Evolutionary conservation across 2,888 invertebrate genomes (phyloP), one percentile per base, ranked within the genome.

Genomic region (Prosopocoilus inquinatus): DNA sequence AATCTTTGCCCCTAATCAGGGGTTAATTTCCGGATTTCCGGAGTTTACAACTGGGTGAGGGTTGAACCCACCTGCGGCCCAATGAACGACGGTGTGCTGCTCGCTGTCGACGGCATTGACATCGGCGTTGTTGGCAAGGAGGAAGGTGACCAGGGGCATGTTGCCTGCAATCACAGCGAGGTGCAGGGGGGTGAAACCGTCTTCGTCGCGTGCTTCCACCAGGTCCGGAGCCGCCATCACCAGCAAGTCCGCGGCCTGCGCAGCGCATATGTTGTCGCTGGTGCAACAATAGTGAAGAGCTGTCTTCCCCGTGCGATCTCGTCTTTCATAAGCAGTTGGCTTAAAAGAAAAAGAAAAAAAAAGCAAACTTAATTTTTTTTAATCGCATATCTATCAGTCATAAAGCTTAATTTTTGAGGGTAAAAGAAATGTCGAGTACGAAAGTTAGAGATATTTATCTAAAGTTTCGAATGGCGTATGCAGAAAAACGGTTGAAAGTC

Each of bases 131-230:
- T 90, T 89, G 39, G 92, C 89, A 50, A 96, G 80, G 53, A 98
- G 82, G 57, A 92, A 89, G 67, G 91, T 90, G 59, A 95, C 90
- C 64, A 94, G 82, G 12, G 90, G 88, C 68, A 89, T 86, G 75
- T 94, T 93, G 48, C 96, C 96, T 62, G 94, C 92, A 71, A 96
- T 96, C 59, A 96, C 95, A 20, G 97, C 96, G 69, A 97, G 84
- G 79, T 97, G 95, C 51, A 99, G 83, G 8, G 97, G 91, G 8
- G 97, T 95, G 74, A 96, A 92, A 57, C 97, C 97, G 77, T 97
- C 96, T 65, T 93, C 90, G 75, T 96, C 96, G 41, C 88, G 84
- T 36, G 88, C 86, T 75, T 91, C 89, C 55, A 95, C 84, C 63
- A 96, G 81, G 67, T 87, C 86, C n/a, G 93, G 90, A 65, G 94